Evolutionary conservation across 92 coral and sea anemone species (phyloP), one percentile per base, ranked within the genome.

Genomic region (Plumapathes pennacea): DNA sequence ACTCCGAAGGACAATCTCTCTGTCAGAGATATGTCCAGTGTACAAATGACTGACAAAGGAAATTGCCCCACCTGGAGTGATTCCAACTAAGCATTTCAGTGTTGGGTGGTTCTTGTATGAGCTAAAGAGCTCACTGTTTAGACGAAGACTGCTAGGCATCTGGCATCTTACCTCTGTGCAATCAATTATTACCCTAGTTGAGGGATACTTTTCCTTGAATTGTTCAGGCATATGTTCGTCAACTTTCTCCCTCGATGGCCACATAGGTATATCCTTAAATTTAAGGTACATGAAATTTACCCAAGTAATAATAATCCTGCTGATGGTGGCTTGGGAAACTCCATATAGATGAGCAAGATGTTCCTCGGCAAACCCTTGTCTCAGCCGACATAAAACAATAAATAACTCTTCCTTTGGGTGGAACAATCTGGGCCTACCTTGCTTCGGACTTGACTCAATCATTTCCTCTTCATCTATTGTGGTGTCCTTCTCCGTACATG

Each of bases 111-210:
- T 72, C 61, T 80, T 57, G 69, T 80, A 72, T 10, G 74, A 32
- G 34, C 85, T 79, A 48, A 62, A 79, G 12, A 69, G 59, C 46
- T 68, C 59, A 50, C 74, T 54, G 62, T 79, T 70, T 17, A 80
- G 50, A 13, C 25, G 76, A 38, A 80, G 71, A 67, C 88, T 82
- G 63, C 69, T 60, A 17, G 83, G 76, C 83, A 82, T 82, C 64
- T 82, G 89, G 25, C 89, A 68, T 46, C 48, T 62, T 5, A 82
- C 41, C 54, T 82, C 89, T 28, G 83, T 75, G 41, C 89, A 82
- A 53, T 69, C 89, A 49, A 82, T 75, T 13, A 82, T 69, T 31
- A 76, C 80, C 34, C 69, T 42, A 4, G 84, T 75, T 25, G 57
- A 54, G 11, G 74, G 74, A 52, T 45, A 82, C 27, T 82, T 82